Evolutionary conservation across 2,797 vertebrate species (phyloP), one percentile per base, ranked within the genome.

Genomic region (Leptodactylus fallax): DNA sequence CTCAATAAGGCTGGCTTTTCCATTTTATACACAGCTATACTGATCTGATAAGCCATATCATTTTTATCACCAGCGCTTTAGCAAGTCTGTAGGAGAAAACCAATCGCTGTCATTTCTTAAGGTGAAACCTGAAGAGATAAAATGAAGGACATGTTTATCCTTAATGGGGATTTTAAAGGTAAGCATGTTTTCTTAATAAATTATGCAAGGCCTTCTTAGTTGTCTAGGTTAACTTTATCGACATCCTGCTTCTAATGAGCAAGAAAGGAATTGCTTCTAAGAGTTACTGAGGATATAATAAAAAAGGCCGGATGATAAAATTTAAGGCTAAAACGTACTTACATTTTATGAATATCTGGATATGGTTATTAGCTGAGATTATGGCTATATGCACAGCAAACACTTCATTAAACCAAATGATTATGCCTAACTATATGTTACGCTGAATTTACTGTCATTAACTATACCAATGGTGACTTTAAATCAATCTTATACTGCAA

Each of bases 361-460:
- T 83, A 83, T 76, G 55, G 82, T 71, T 83, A 71, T 83, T 83
- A 83, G 81, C 65, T 45, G 21, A 83, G 81, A 83, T 83, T 83
- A 71, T 71, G 25, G 49, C 25, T 71, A 71, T 67, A 83, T 71
- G 69, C 65, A 71, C 49, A 21, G 65, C 25, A 65, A 81, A 63
- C 60, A 81, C 80, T 51, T 81, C 80, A 81, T 60, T 81, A 81
- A 25, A 49, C 61, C 80, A 81, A 81, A 81, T 81, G 61, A 61
- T 81, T 67, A 81, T 81, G 45, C 49, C 45, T 81, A 67, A 81
- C 80, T 67, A 81, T 81, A 81, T 81, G 56, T 63, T 81, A 65
- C 47, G 19, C 36, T 65, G 60, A 63, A 81, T 81, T 81, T 81
- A 65, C 80, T 51, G 47, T 81, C 47, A 67, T 81, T 65, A 67